Conservation (phyloP, 2,797 vertebrate genomes). For the Cygnus olor region DNA sequence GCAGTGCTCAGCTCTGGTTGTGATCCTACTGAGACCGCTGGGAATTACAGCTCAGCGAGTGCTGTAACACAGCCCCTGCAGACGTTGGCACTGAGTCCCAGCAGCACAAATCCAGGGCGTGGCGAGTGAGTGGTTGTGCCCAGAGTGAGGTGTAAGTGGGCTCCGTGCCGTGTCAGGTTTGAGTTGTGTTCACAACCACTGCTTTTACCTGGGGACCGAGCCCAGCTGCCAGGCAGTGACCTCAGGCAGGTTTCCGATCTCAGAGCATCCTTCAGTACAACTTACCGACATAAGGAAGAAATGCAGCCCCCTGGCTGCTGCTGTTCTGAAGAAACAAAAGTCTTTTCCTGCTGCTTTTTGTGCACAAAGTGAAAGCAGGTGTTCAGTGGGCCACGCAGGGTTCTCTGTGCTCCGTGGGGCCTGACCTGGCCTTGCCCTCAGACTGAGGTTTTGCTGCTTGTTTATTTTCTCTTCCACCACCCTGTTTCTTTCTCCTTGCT, state of each 20-base stretch:
- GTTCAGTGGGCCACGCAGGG: neutral
- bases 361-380: neutral
- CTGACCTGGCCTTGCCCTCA: neutral
- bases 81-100: accelerated
- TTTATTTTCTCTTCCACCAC: neutral
- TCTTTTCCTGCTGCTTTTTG: neutral
- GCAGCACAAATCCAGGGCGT: accelerated
- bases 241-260: neutral
- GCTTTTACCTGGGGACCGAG: neutral
- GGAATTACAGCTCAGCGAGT: accelerated
- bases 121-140: neutral
- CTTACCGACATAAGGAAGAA: neutral
- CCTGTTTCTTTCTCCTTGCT: neutral
- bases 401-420: accelerated
- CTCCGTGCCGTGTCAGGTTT: neutral
- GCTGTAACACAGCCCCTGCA: too few relatives aligned
- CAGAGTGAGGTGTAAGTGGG: neutral
- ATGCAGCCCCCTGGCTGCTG: neutral
- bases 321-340: neutral
- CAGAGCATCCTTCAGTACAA: neutral
- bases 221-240: neutral
- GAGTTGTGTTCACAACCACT: neutral
- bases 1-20: accelerated
- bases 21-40: neutral
- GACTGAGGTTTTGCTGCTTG: neutral